Conservation (phyloP, 1,140 invertebrate species). For the Druon quercuslanigerum region DNA sequence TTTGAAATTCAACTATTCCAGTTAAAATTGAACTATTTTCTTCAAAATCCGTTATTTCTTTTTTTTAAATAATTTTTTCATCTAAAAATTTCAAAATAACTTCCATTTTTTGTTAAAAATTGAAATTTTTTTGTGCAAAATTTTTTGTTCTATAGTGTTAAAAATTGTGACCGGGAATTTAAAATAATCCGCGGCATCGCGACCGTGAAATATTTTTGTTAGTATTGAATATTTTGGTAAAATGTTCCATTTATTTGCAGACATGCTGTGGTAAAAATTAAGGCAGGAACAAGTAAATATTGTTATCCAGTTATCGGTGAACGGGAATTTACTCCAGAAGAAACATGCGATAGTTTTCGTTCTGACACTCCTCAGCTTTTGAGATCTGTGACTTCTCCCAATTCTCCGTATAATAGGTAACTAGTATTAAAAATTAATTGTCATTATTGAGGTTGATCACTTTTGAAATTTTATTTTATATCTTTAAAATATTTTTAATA, state of each 20-base stretch:
- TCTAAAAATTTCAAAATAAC: too few relatives aligned
- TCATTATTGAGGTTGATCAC: neutral
- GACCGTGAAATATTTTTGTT: neutral
- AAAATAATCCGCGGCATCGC: too few relatives aligned
- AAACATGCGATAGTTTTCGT: conserved; percentile 52
- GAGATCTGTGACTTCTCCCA: conserved; percentile 56
- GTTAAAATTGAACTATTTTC: too few relatives aligned
- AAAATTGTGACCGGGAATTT: too few relatives aligned
- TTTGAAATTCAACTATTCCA: too few relatives aligned
- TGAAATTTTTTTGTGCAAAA: too few relatives aligned
- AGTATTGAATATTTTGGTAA: neutral
- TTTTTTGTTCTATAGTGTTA: too few relatives aligned
- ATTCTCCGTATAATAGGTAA: conserved; percentile 67
- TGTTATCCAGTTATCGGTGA: conserved; percentile 59
- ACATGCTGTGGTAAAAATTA: conserved; percentile 58
- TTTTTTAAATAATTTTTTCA: too few relatives aligned
- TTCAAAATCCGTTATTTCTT: too few relatives aligned
- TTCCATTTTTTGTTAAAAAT: too few relatives aligned
- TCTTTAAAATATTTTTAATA: too few relatives aligned
- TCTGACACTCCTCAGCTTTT: conserved; percentile 64
- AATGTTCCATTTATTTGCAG: conserved; percentile 45
- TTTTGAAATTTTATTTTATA: too few relatives aligned
- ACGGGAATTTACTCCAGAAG: conserved; percentile 44
- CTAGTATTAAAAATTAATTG: conserved; percentile 16
- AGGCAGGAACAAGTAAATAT: conserved; percentile 48